These are phyloP conservation scores for Merluccius polli DNA, from an alignment of 2,797 vertebrate species.

Conservation along the genomic window DNA sequence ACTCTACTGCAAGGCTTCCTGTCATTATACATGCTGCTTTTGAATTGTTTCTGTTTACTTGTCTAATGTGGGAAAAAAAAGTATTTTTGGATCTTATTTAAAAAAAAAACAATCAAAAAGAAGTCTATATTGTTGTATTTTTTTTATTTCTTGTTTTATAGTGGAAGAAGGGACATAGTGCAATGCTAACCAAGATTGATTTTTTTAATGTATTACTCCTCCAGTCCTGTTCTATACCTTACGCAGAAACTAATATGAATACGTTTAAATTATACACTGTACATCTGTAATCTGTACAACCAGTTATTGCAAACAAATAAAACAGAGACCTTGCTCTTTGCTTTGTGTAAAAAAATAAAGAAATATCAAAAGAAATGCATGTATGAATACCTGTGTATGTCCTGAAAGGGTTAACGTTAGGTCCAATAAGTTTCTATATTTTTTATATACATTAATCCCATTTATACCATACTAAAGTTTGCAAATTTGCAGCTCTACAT, in stretches of 20 bases:
- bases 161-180: conserved; percentile 67
- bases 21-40: conserved; percentile 48
- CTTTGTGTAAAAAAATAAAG: conserved; percentile 1
- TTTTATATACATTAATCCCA: too few species aligned
- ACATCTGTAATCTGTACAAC: conserved; percentile 2
- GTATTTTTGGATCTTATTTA: conserved; percentile 53
- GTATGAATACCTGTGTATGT: background rate
- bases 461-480: too few species aligned
- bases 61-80: conserved; percentile 51
- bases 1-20: conserved; percentile 42
- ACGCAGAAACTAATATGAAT: conserved; percentile 57
- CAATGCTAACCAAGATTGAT: conserved; percentile 59
- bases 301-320: background rate
- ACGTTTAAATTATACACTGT: conserved; percentile 58
- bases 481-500: too few species aligned
- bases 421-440: too few species aligned
- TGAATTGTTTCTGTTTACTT: conserved; percentile 66
- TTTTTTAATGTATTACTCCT: conserved; percentile 60
- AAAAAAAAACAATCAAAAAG: conserved; percentile 42
- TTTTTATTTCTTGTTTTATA: conserved; percentile 44
- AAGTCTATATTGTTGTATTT: conserved; percentile 16
- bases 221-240: conserved; percentile 57
- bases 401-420: background rate
- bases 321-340: background rate
- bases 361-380: background rate